Evolutionary conservation across 2,113 vertebrate species (phyloP).

Genomic region (Lasiurus cinereus): DNA sequence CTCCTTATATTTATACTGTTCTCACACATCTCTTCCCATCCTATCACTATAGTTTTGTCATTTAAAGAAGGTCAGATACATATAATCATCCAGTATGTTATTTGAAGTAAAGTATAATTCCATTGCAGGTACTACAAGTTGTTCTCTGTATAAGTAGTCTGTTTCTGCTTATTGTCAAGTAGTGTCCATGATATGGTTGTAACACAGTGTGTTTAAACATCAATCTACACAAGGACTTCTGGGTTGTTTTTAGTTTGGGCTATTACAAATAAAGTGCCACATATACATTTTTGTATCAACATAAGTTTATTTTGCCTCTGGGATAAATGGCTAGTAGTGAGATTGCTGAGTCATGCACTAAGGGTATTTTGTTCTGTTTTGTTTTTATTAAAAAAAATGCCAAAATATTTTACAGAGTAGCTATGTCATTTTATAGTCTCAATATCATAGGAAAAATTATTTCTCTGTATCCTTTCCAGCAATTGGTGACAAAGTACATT

Average conservation of each 20-base stretch:
- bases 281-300: not conserved
- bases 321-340: not conserved
- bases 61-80: constrained; percentile 15
- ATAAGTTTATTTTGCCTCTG: not conserved
- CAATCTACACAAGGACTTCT: not conserved
- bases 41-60: not conserved
- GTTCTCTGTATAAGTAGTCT: not conserved
- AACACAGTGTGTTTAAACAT: not conserved
- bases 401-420: not conserved
- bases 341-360: not conserved
- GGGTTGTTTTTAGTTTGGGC: not conserved
- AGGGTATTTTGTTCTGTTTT: not conserved
- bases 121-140: not conserved
- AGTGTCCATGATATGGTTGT: not conserved
- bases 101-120: not conserved
- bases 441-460: not conserved
- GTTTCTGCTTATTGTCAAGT: not conserved
- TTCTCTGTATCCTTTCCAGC: not conserved
- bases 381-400: not conserved
- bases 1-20: not conserved
- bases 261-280: not conserved
- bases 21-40: not conserved
- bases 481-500: not conserved
- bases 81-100: not conserved
- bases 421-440: not conserved